Percentiles rank a stretch among this genome's conserved stretches.
These are phyloP conservation scores for Drosophila quinaria DNA, from an alignment of 2,888 invertebrate species.

Conservation along the genomic window DNA sequence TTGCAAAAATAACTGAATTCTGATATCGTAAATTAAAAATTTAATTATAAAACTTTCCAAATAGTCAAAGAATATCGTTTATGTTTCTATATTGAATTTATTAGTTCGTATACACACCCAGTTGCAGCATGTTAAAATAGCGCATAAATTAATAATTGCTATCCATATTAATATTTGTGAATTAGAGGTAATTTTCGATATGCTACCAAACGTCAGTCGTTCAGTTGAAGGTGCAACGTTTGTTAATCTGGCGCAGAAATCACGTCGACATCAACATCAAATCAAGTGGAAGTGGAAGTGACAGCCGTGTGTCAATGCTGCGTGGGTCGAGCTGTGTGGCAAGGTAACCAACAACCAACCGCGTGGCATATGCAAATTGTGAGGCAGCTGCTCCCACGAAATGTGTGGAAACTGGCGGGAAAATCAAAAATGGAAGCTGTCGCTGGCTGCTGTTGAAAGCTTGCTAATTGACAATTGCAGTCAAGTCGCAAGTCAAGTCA, in stretches of 20 bases:
- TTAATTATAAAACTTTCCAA: neutral
- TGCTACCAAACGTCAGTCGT: constrained; percentile 65
- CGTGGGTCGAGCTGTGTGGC: constrained; percentile 55
- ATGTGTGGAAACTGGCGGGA: constrained; percentile 20
- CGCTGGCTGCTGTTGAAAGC: constrained; percentile 71
- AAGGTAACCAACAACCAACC: constrained; percentile 43
- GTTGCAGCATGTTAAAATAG: neutral
- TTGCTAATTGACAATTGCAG: constrained; percentile 79
- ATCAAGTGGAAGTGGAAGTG: constrained; percentile 58
- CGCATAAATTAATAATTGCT: constrained; percentile 11
- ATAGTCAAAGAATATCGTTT: neutral
- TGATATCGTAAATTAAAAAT: neutral
- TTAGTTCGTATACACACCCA: neutral
- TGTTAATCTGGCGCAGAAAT: constrained; percentile 42
- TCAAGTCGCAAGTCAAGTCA: constrained; percentile 54
- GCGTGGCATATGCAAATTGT: constrained; percentile 61
- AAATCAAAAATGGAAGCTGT: constrained; percentile 48
- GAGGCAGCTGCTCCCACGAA: constrained; percentile 46
- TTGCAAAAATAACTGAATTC: no score
- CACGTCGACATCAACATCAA: constrained; percentile 35
- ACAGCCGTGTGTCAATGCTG: constrained; percentile 67
- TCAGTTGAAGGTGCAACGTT: constrained; percentile 9
- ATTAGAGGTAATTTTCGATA: constrained; percentile 45
- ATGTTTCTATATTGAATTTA: neutral
- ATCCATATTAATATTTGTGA: neutral